Conservation (phyloP, 2,113 vertebrate species). For the Lophura nycthemera region DNA sequence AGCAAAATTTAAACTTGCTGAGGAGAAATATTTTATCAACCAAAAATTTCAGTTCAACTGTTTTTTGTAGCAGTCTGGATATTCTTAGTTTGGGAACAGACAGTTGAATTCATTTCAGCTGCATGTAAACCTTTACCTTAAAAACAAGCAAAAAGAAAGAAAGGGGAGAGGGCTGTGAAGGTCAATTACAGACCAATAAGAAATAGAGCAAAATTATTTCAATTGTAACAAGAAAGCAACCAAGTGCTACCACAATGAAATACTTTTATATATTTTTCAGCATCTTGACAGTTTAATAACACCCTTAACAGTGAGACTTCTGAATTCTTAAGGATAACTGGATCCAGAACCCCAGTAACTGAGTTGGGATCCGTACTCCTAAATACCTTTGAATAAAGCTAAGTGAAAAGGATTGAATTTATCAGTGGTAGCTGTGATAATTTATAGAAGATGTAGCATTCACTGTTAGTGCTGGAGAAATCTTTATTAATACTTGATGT, state of each 20-base stretch:
- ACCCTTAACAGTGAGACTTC: neutral
- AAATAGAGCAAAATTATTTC: neutral
- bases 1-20: neutral
- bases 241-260: neutral
- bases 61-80: neutral
- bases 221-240: neutral
- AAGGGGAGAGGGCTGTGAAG: neutral
- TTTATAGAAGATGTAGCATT: neutral
- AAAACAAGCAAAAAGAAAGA: neutral
- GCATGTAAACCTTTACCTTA: neutral
- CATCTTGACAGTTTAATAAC: neutral
- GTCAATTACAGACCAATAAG: neutral
- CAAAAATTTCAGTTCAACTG: neutral
- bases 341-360: neutral
- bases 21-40: neutral
- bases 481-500: neutral
- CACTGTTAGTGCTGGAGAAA: neutral
- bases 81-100: neutral
- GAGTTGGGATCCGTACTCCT: neutral
- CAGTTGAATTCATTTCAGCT: neutral
- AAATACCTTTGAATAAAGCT: neutral
- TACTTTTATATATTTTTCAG: neutral
- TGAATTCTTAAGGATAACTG: neutral
- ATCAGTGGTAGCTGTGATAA: neutral
- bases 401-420: neutral